A percentile compares a stretch with the other conserved stretches of the same genome.
Conservation (phyloP, 1,140 invertebrate species). For the Lepidurus couesii region DNA sequence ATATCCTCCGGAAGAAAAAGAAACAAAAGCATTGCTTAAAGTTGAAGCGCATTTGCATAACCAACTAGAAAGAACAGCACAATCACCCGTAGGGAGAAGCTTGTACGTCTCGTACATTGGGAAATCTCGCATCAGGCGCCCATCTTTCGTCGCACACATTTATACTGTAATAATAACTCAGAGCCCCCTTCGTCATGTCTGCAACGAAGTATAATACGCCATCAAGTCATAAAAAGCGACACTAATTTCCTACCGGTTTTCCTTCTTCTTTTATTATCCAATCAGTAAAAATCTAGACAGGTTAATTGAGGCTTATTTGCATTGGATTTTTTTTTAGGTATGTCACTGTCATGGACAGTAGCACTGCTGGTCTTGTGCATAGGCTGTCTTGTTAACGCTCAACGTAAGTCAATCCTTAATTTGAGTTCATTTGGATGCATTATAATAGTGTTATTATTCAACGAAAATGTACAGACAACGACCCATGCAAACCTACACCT, state of each 20-base stretch:
- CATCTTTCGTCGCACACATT: not conserved
- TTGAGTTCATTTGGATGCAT: not conserved
- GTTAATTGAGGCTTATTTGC: not conserved
- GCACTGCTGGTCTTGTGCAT: not conserved
- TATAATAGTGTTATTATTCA: not conserved
- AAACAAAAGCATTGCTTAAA: not conserved
- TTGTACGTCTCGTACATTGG: no score
- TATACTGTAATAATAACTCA: not conserved
- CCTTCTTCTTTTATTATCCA: not conserved
- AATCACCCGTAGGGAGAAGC: no score
- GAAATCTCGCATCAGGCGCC: no score
- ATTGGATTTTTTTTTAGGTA: not conserved
- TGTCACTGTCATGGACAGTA: conserved; percentile 15
- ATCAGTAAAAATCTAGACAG: not conserved
- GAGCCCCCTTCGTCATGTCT: not conserved
- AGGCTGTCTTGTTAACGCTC: not conserved
- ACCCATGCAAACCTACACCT: conserved; percentile 70
- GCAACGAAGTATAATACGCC: not conserved
- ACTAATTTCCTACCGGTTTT: not conserved
- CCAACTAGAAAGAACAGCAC: no score
- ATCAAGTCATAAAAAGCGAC: not conserved
- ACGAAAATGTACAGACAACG: conserved; percentile 51
- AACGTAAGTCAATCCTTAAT: not conserved
- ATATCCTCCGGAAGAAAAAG: not conserved
- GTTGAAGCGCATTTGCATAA: no score